Conservation (phyloP, 1,140 invertebrate species). For the Nomia melanderi region DNA sequence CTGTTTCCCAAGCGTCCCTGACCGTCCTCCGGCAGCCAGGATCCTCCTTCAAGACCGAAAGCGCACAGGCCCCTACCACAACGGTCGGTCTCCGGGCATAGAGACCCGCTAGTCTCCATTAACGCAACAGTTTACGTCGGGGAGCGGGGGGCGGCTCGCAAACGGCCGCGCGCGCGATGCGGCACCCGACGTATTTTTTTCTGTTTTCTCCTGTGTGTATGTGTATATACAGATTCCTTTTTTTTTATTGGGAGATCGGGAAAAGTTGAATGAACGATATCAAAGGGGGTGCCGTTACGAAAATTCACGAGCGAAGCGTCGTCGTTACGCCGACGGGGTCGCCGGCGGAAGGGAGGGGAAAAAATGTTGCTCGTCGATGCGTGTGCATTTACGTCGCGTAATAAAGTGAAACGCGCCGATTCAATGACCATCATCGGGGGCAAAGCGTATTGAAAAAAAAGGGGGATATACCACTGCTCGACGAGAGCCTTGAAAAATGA, state of each 20-base stretch:
- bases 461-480: not conserved
- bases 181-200: no score
- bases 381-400: slow-evolving; percentile 42
- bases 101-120: slow-evolving; percentile 44
- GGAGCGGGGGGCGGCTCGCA: no score
- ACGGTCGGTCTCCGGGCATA: no score
- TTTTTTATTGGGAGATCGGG: slow-evolving; percentile 50
- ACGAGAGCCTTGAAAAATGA: slow-evolving; percentile 35
- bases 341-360: not conserved
- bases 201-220: no score
- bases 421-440: slow-evolving; percentile 32
- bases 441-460: slow-evolving; percentile 37
- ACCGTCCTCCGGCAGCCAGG: no score
- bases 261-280: slow-evolving; percentile 52
- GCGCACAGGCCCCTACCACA: no score
- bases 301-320: slow-evolving; percentile 47
- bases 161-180: slow-evolving; percentile 12
- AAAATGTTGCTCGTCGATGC: slow-evolving; percentile 46
- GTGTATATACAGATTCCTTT: no score
- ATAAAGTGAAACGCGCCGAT: slow-evolving; percentile 42
- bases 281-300: slow-evolving; percentile 47
- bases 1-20: no score
- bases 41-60: no score
- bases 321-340: not conserved
- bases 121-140: slow-evolving; percentile 52